Evolutionary conservation across 2,888 invertebrate genomes (phyloP), one percentile per base, ranked within the genome.

Genomic region (Acheta domesticus): DNA sequence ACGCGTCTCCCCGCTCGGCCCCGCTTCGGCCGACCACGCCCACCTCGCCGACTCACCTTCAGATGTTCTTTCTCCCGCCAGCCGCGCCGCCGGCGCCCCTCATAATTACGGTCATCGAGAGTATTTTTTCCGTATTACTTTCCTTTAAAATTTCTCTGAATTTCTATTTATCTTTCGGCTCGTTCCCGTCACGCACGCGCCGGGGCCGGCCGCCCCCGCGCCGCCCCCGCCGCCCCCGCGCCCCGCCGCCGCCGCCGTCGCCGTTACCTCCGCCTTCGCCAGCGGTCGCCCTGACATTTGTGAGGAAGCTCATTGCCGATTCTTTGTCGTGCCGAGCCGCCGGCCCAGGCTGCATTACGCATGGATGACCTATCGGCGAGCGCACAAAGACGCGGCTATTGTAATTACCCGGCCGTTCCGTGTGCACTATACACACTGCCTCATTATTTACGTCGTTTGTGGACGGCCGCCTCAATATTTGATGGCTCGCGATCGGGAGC

Each of bases 401-500:
- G 80, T 80, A 80, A 80, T 80, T 80, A 80, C 80, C 78, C 62
- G 20, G 23, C 78, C 74, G 74, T 74, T 74, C 79, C 77, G 79
- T 62, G 77, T n/a, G 62, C 62, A 62, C 62, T 62, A 23, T 76
- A 76, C 50, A 49, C 75, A 49, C 81, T 79, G 50, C 48, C 81
- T 81, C 81, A 82, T 82, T 82, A 82, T 82, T 81, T 80, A 82
- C 81, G 80, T 79, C 81, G 82, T 82, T 82, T 82, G 82, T 82
- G 82, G 79, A 81, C 79, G 80, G 79, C 80, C 77, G 80, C 79
- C 81, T 82, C 81, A 82, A 82, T 82, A 82, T 82, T 82, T 82
- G 79, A 82, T 82, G 62, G 62, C 62, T 62, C 62, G 62, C 62
- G 62, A 62, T 62, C 80, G 76, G 76, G n/a, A 80, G 80, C 77